phyloP scores from a whole-genome alignment of 2,797 vertebrate genomes.

The Hylomyscus alleni region DNA sequence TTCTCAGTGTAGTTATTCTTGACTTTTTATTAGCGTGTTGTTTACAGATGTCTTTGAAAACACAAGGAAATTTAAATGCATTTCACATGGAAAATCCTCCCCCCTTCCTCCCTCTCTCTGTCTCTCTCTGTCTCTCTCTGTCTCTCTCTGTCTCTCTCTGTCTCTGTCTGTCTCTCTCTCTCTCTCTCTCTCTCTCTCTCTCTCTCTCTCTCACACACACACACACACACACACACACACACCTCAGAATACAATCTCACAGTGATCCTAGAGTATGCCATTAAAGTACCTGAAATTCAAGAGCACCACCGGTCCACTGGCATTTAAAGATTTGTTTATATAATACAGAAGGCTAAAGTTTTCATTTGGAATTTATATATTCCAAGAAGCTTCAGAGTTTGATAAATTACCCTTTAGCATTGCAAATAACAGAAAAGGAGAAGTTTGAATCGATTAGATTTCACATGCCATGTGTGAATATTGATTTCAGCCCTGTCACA shows the following conservation, averaged over 20 bases:
- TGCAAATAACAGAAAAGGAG: conserved; percentile 54
- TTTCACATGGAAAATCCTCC: neutral
- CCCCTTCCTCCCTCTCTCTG: neutral
- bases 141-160: neutral
- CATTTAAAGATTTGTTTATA: conserved; percentile 27
- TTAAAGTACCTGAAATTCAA: neutral
- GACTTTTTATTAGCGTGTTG: neutral
- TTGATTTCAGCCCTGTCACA: conserved; percentile 73
- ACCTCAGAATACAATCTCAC: neutral
- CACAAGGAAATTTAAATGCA: neutral
- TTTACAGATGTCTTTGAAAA: neutral
- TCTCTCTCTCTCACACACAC: neutral
- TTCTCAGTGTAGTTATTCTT: neutral
- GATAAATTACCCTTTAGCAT: conserved; percentile 63
- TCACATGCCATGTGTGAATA: conserved; percentile 71
- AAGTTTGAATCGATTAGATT: conserved; percentile 60
- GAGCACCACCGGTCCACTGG: neutral
- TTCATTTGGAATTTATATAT: conserved; percentile 68
- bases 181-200: no score
- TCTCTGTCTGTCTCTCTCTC: neutral
- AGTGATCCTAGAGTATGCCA: accelerated
- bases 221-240: neutral
- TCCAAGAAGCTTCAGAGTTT: neutral
- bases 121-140: no score
- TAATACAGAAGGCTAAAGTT: conserved; percentile 3